Conservation (phyloP, 1,140 invertebrate species). For the Muscidifurax raptorellus region DNA sequence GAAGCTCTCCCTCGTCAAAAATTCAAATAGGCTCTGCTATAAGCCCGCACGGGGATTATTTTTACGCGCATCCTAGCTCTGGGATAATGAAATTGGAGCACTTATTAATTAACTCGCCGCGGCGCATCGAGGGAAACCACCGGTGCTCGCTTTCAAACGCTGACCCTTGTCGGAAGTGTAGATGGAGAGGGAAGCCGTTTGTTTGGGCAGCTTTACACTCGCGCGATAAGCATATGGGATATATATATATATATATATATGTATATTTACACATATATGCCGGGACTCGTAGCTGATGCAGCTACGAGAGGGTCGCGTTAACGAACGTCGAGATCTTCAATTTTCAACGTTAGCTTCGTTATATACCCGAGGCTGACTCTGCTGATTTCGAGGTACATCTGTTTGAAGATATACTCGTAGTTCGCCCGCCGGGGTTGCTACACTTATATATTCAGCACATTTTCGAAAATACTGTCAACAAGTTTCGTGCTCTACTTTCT, state of each 20-base stretch:
- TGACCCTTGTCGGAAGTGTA: not conserved
- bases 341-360: not conserved
- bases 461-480: not conserved
- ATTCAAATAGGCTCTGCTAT: not conserved
- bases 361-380: not conserved
- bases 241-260: not conserved
- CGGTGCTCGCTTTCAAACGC: not conserved
- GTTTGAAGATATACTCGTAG: not conserved
- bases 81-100: conserved; percentile 54
- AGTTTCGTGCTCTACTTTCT: not conserved
- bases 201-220: not conserved
- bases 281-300: not conserved
- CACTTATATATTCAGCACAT: not conserved
- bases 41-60: conserved; percentile 29
- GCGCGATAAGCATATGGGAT: not conserved
- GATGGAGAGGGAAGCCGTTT: not conserved
- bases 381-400: not conserved
- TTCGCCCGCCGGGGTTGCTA: not conserved
- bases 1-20: not conserved
- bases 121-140: not conserved
- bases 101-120: conserved; percentile 49
- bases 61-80: conserved; percentile 42
- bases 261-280: not conserved
- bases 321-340: not conserved
- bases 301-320: no score